Percentiles rank a stretch among this genome's conserved stretches.
phyloP scores from a whole-genome alignment of 53 echinoderm and acorn worm genomes.

The Crossaster papposus region DNA sequence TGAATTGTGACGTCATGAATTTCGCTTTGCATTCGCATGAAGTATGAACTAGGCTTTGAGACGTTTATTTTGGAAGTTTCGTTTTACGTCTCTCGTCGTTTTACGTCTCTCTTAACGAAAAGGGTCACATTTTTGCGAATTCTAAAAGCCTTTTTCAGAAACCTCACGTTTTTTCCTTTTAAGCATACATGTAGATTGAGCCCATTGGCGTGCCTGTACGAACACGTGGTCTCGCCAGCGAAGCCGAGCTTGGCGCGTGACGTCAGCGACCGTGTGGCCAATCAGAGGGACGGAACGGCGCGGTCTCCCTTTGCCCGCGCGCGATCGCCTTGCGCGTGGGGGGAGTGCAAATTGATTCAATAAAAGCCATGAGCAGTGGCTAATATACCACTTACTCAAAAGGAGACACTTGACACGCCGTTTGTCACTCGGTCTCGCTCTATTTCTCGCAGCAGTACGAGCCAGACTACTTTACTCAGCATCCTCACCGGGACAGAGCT shows the following conservation, averaged over 20 bases:
- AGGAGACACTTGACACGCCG: conserved; percentile 37
- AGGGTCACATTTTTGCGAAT: too few species aligned
- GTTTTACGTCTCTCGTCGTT: too few species aligned
- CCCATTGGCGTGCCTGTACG: not conserved
- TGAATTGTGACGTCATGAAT: too few species aligned
- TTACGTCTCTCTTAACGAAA: too few species aligned
- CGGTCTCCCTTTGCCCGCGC: not conserved
- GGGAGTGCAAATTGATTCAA: conserved; percentile 42
- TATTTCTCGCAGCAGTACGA: conserved; percentile 22
- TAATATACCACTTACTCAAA: conserved; percentile 62
- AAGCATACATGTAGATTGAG: not conserved
- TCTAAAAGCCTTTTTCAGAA: too few species aligned
- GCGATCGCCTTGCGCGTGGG: not conserved
- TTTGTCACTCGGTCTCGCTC: conserved; percentile 25
- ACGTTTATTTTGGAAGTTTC: too few species aligned
- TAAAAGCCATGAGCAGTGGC: conserved; percentile 49
- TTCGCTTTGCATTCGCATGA: too few species aligned
- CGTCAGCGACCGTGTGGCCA: conserved; percentile 30
- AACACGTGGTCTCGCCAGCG: conserved; percentile 2
- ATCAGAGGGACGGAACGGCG: conserved; percentile 12
- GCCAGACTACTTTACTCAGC: not conserved
- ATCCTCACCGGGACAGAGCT: not conserved
- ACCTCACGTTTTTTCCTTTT: too few species aligned
- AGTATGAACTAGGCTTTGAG: too few species aligned
- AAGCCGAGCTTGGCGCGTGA: conserved; percentile 9